Evolutionary conservation across 2,113 vertebrate genomes (phyloP), one percentile per base, ranked within the genome.

Genomic region (Ictalurus punctatus): DNA sequence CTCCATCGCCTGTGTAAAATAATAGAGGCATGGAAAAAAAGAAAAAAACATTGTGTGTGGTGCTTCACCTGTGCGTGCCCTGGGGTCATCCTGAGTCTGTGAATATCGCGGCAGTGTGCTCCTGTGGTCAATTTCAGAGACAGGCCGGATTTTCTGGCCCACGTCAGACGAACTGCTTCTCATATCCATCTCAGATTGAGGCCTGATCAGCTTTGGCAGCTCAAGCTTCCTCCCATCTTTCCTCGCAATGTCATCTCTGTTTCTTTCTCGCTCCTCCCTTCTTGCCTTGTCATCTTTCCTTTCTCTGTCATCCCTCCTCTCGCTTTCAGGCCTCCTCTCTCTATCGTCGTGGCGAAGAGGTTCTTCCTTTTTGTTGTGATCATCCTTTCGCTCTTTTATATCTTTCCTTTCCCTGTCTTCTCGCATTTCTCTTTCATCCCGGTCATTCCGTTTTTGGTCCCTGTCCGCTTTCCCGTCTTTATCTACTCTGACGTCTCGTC

Each of bases 91-190:
- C 80, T 95, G 90, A 34, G 91, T 76, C 78, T 90, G 73, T 0
- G 14, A 48, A 84, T 94, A 91, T 89, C 96, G 95, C 89, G 94
- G 94, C 89, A 97, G 92, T 37, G 92, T 96, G 58, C 89, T 83
- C 89, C 92, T 91, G 87, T 92, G 95, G 40, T 93, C 93, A 6
- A 92, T 73, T 86, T 97, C 97, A 0, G 96, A 97, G 40, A 94
- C 93, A 0, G 92, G 92, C 0, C 92, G 92, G 17, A 7, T 4
- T 58, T 76, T 94, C 71, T 85, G 92, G 14, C 63, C 89, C 0
- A 94, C 95, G 56, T 96, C 95, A 0, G 94, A 93, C 12, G 90
- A 89, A 58, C 16, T 0, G 69, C 89, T 86, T 30, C 92, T 82
- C 58, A 92, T 3, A 85, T 95, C 94, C 21, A 92, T 89, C 79